A percentile compares a stretch with the other conserved stretches of the same genome.
Conservation (phyloP, 2,797 vertebrate species). For the Poeciliopsis infans region DNA sequence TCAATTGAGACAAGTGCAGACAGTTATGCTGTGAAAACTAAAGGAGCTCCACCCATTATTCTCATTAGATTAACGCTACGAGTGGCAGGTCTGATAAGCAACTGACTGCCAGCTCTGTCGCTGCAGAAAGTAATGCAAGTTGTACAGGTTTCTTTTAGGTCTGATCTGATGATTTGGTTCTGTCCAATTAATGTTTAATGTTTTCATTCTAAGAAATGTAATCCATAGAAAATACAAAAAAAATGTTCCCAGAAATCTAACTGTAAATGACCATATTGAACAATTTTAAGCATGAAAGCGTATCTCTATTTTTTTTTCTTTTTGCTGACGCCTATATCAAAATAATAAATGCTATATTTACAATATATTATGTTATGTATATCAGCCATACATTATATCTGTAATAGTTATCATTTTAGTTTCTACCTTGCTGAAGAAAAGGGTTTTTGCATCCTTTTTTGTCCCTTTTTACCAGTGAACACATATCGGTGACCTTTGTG, state of each 20-base stretch:
- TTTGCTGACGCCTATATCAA: background rate
- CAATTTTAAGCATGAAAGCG: background rate
- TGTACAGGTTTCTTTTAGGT: background rate
- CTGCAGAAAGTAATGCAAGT: background rate
- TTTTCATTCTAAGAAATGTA: background rate
- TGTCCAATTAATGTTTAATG: background rate
- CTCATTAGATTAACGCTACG: background rate
- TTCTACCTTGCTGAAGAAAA: background rate
- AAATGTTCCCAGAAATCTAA: background rate
- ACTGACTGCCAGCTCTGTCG: background rate
- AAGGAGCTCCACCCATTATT: background rate
- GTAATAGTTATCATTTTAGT: background rate
- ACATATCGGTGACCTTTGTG: background rate
- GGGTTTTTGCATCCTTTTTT: background rate
- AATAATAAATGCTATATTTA: background rate
- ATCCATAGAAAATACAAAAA: background rate
- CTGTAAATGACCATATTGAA: background rate
- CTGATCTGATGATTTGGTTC: background rate
- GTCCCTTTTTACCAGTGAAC: background rate
- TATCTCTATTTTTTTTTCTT: background rate
- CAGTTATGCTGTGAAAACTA: background rate
- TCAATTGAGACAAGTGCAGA: background rate
- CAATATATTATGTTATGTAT: background rate
- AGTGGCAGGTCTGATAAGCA: background rate
- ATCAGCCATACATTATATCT: background rate